Evolutionary conservation across 35 echinoderm and acorn worm genomes (phyloP), one percentile per base, ranked within the genome.

Genomic region (Eucidaris tribuloides): DNA sequence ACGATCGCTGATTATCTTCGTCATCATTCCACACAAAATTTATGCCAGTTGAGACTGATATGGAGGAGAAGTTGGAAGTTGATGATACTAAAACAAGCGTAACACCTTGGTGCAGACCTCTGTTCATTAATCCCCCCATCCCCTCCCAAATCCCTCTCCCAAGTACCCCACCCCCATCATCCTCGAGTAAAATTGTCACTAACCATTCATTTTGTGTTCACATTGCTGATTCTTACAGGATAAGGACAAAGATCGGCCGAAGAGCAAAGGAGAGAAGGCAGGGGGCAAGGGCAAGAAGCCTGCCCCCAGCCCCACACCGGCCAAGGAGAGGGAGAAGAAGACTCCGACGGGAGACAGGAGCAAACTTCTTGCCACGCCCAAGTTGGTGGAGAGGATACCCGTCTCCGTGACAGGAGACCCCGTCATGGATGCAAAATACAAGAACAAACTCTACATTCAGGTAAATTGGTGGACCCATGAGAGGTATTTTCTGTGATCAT

Each of bases 361-460:
- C 7, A 79, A 63, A 11, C 33, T 33, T 74, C 9, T 17, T 1
- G 11, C 14, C 13, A 52, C 35, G 63, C 36, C 82, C 29, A 39
- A 40, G 24, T 19, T 64, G 38, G 31, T 57, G 24, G 72, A 77
- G 19, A 84, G 66, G 15, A 54, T 91, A 45, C 82, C 79, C 27
- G 44, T 78, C 39, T 99, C 89, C 68, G 93, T 92, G 49, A 92
- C 86, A 35, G 96, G 90, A 3, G 91, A 93, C 80, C 96, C 96
- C n/a, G 81, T 87, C 33, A 78, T 99, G 30, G 90, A 99, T 90
- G 90, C 86, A 32, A 99, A 99, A 28, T 99, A 93, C 58, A 89
- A 84, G 56, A 93, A 93, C 72, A 99, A 93, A 68, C 86, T 99
- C 27, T 99, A 99, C 76, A 86, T 99, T 19, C 92, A 93, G 90